Evolutionary conservation across 2,113 vertebrate species (phyloP), one percentile per base, ranked within the genome.

Genomic region (Eurypyga helias): DNA sequence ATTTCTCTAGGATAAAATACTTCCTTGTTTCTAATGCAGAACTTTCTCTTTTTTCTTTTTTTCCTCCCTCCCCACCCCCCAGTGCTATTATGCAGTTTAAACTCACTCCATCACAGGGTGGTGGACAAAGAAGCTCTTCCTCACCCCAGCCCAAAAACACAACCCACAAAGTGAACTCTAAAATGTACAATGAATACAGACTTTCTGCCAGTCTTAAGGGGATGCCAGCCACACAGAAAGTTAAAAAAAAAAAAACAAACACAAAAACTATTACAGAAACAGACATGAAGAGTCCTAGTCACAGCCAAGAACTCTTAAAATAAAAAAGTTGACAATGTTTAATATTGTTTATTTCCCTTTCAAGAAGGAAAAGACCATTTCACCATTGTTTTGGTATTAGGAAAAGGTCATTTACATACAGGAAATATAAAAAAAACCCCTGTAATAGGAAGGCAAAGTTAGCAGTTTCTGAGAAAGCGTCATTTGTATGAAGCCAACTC

Each of bases 121-220:
- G 28, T 36, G 48, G 16, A 45, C 76, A 76, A 83, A 48, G 28
- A 75, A 21, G 4, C 6, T 3, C 8, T 2, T 75, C 15, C 14
- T 55, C 0, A 0, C 13, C 45, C 11, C 6, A 41, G 3, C 10
- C 13, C 4, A 21, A 2, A 10, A 58, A 26, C 36, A 9, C 13
- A 73, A 33, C 6, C 3, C 11, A 26, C 49, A 5, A 65, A 48
- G 9, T 8, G 12, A 78, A 61, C 13, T 87, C 6, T 62, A n/a
- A 89, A 87, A 57, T 23, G 9, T 33, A 13, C 5, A 19, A 81
- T 57, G 17, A 48, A 48, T 45, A 52, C 6, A 36, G n/a, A 55
- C 3, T 67, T 73, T 41, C 43, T 79, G 34, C 21, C 52, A 46
- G 36, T 14, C 8, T 76, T 54, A 79, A 76, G 34, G 38, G 43